Evolutionary conservation across 2,113 vertebrate genomes (phyloP).

Genomic region (Sphaerodactylus townsendi): DNA sequence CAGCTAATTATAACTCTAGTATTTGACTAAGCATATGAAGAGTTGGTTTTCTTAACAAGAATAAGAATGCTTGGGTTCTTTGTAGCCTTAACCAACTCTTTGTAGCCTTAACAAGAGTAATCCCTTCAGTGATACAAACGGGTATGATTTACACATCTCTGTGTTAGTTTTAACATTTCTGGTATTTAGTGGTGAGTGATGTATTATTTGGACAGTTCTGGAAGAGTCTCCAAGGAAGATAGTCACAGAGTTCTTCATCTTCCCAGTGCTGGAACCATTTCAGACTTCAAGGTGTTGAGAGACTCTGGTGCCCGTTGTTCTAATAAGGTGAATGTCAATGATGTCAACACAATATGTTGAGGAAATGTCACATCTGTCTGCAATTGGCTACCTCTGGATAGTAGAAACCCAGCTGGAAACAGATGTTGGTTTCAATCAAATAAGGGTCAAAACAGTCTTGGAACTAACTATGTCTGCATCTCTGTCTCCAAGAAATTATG

Average conservation of each 20-base stretch:
- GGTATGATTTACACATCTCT: neutral
- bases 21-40: neutral
- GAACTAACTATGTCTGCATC: constrained; percentile 60
- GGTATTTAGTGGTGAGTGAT: neutral
- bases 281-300: constrained; percentile 69
- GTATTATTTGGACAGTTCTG: constrained; percentile 13
- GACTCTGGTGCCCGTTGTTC: constrained; percentile 69
- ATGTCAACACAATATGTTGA: constrained; percentile 67
- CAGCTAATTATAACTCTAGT: neutral
- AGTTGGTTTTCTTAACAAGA: neutral
- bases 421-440: constrained; percentile 78
- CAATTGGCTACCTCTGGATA: constrained; percentile 74
- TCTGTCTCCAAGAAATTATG: constrained; percentile 35
- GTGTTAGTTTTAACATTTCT: neutral
- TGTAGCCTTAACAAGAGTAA: neutral
- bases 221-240: neutral
- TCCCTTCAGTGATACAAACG: neutral
- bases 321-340: constrained; percentile 71
- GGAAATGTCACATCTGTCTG: constrained; percentile 80
- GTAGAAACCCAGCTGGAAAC: constrained; percentile 71
- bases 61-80: no score
- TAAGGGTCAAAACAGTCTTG: constrained; percentile 70
- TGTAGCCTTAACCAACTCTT: no score
- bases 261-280: constrained; percentile 40
- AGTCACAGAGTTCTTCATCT: constrained; percentile 18